Percentiles rank a stretch among this genome's conserved stretches.
phyloP scores from a whole-genome alignment of 1,140 invertebrate species.

The Trigoniulus corallinus region DNA sequence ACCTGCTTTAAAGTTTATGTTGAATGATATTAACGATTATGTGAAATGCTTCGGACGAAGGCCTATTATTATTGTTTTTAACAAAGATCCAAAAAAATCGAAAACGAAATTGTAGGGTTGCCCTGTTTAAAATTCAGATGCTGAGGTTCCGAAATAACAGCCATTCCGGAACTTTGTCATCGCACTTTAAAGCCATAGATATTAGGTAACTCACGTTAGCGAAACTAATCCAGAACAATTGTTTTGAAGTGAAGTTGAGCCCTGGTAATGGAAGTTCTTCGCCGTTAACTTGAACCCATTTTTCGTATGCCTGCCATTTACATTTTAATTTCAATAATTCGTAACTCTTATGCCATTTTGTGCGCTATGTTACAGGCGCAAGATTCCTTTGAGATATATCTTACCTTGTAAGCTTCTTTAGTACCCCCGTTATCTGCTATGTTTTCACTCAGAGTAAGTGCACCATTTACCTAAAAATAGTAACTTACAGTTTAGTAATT shows the following conservation, averaged over 20 bases:
- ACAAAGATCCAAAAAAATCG: no score
- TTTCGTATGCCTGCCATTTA: constrained; percentile 17
- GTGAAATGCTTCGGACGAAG: no score
- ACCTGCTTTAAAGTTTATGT: no score
- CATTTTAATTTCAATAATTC: background rate
- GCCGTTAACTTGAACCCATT: constrained; percentile 17
- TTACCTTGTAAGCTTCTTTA: constrained; percentile 64
- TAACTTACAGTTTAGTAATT: background rate
- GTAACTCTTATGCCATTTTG: background rate
- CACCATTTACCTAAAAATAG: constrained; percentile 47
- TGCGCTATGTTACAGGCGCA: no score
- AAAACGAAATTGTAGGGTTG: no score
- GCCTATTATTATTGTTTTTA: no score
- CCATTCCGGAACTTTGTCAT: background rate
- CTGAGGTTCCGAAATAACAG: no score
- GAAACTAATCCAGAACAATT: no score
- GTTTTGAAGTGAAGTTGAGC: no score
- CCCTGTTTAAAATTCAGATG: no score
- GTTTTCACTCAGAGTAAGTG: constrained; percentile 70
- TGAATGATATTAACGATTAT: no score
- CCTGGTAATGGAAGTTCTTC: no score
- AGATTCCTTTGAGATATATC: background rate
- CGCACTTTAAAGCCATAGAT: constrained; percentile 37
- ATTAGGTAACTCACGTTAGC: constrained; percentile 32
- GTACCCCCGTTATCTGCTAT: constrained; percentile 84